Percentiles rank a stretch among this genome's conserved stretches.
Evolutionary conservation across 2,113 vertebrate genomes (phyloP).

Genomic region (Bufo bufo): DNA sequence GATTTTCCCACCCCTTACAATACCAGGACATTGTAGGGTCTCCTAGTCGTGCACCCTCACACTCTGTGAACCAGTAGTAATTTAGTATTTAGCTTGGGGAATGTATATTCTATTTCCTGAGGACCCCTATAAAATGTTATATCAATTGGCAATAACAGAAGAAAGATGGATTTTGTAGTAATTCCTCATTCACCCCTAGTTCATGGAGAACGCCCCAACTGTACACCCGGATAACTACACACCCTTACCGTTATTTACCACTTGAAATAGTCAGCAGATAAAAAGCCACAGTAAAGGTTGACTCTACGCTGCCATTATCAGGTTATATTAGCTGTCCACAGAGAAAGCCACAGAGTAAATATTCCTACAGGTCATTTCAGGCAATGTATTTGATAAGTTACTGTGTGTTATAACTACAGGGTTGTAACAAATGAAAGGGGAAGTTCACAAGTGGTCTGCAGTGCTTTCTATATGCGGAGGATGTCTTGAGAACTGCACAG

Average conservation of each 20-base stretch:
- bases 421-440: neutral
- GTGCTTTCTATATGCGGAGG: neutral
- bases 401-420: neutral
- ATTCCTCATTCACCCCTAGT: neutral
- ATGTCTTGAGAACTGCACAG: neutral
- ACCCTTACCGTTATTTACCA: conserved; percentile 42
- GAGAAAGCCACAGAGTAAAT: conserved; percentile 10
- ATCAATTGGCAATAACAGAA: neutral
- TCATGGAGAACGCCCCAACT: neutral
- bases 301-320: neutral
- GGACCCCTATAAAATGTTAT: neutral
- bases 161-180: neutral
- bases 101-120: neutral
- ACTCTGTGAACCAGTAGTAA: too few relatives aligned
- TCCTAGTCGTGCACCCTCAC: neutral
- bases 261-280: conserved; percentile 34
- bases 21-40: too few relatives aligned
- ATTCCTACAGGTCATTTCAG: neutral
- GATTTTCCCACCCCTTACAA: too few relatives aligned
- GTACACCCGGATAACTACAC: neutral
- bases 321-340: neutral
- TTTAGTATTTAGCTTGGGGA: neutral
- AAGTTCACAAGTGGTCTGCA: neutral
- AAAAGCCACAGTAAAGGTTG: conserved; percentile 29
- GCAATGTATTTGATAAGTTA: neutral